phyloP scores from a whole-genome alignment of 2,797 vertebrate species.

The Poeciliopsis paucimaculata region DNA sequence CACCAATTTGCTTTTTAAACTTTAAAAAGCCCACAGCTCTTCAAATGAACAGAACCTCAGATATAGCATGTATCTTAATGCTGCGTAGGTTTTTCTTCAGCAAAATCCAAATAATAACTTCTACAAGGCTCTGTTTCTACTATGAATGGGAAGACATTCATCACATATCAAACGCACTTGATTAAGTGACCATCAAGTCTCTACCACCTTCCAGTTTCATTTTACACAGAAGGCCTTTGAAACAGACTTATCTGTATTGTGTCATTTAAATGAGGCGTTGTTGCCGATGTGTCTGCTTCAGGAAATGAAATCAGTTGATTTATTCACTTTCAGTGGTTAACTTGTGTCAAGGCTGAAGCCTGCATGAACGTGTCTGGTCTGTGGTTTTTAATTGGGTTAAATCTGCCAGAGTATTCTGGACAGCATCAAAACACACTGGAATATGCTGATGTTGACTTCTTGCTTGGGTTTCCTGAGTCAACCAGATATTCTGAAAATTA shows the following conservation, averaged over 20 bases:
- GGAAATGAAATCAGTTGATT: constrained; percentile 58
- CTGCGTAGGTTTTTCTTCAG: background rate
- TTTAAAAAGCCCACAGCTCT: background rate
- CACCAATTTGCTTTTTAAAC: background rate
- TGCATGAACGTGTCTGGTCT: constrained; percentile 42
- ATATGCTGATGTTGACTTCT: constrained; percentile 61
- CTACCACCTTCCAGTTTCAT: background rate
- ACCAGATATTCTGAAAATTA: constrained; percentile 64
- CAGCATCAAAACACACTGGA: constrained; percentile 49
- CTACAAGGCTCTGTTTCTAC: no score
- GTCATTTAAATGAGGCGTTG: constrained; percentile 25
- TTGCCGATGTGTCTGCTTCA: constrained; percentile 36
- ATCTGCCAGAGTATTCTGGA: constrained; percentile 45
- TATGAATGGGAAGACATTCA: background rate
- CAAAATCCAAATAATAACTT: background rate
- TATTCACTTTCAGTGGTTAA: constrained; percentile 69
- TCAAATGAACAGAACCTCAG: background rate
- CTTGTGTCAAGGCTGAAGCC: constrained; percentile 39
- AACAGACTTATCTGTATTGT: constrained; percentile 9
- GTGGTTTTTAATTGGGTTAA: constrained; percentile 41
- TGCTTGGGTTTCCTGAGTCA: constrained; percentile 55
- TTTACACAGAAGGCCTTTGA: background rate
- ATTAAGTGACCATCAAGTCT: background rate
- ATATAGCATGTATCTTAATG: background rate
- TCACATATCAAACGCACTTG: background rate